These are phyloP conservation scores for Sinocyclocheilus anophthalmus DNA, from an alignment of 2,113 vertebrate genomes.

Conservation along the genomic window DNA sequence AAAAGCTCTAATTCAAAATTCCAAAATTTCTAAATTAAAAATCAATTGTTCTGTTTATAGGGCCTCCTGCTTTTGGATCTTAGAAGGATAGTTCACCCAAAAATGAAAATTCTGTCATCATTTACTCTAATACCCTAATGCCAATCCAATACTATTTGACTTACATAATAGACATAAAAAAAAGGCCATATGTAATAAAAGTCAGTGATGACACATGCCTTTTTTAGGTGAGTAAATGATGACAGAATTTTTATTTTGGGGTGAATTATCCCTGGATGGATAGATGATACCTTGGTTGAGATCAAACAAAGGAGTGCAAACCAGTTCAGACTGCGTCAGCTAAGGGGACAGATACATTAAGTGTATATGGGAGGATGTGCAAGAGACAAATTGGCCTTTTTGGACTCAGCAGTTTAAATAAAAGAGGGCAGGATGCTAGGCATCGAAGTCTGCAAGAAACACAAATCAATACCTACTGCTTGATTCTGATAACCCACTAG, in stretches of 20 bases:
- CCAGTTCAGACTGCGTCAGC: background rate
- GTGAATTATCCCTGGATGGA: background rate
- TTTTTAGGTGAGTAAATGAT: too few relatives aligned
- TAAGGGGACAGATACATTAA: background rate
- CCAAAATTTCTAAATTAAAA: background rate
- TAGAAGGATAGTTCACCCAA: background rate
- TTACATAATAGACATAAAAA: too few relatives aligned
- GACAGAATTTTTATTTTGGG: background rate
- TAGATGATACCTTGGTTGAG: background rate
- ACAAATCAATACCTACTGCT: background rate
- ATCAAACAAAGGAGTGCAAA: background rate
- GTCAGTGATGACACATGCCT: too few relatives aligned
- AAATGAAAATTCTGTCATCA: background rate
- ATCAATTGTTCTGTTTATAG: background rate
- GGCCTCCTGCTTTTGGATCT: background rate
- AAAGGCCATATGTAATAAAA: too few relatives aligned
- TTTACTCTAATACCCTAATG: background rate
- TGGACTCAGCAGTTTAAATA: background rate
- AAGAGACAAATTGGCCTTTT: slow-evolving; percentile 20
- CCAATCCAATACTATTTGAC: too few relatives aligned
- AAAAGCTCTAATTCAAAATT: background rate
- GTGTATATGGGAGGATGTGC: background rate
- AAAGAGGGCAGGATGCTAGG: background rate
- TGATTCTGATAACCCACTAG: background rate
- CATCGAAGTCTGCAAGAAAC: slow-evolving; percentile 20